Percentiles rank a stretch among this genome's conserved stretches.
phyloP scores from a whole-genome alignment of 2,888 invertebrate genomes.

The Drosophila ustulata region DNA sequence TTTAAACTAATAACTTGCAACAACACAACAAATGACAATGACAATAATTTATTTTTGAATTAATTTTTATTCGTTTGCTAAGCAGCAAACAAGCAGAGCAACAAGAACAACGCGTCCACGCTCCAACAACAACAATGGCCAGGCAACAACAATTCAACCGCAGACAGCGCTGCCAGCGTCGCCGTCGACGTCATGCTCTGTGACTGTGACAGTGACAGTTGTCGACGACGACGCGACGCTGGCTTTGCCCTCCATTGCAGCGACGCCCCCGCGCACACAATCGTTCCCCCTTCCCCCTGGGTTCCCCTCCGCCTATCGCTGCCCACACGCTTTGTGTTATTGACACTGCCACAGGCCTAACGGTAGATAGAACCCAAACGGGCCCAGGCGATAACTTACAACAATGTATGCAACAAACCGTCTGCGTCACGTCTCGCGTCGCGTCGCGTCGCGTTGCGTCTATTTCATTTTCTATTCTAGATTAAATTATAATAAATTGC shows the following conservation, averaged over 20 bases:
- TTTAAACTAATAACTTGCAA: slow-evolving; percentile 77
- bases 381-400: slow-evolving; percentile 58
- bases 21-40: slow-evolving; percentile 68
- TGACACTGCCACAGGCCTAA: slow-evolving; percentile 72
- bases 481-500: slow-evolving; percentile 81
- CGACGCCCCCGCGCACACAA: slow-evolving; percentile 59
- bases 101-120: slow-evolving; percentile 25
- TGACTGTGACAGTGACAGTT: slow-evolving; percentile 69
- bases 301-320: slow-evolving; percentile 6
- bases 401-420: slow-evolving; percentile 67
- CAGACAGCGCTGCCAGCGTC: slow-evolving; percentile 24
- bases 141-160: slow-evolving; percentile 51
- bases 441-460: slow-evolving; percentile 37
- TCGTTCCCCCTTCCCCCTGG: slow-evolving; percentile 19
- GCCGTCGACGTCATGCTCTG: slow-evolving; percentile 10
- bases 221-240: slow-evolving; percentile 35
- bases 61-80: slow-evolving; percentile 77
- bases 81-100: slow-evolving; percentile 34
- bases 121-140: slow-evolving; percentile 42
- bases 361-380: slow-evolving; percentile 78
- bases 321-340: slow-evolving; percentile 63
- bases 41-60: slow-evolving; percentile 80
- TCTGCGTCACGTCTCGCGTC: neutral
- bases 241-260: slow-evolving; percentile 70
- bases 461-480: slow-evolving; percentile 79